Base-by-base conservation (phyloP, 2,797 vertebrate species). In the Betta splendens region DNA sequence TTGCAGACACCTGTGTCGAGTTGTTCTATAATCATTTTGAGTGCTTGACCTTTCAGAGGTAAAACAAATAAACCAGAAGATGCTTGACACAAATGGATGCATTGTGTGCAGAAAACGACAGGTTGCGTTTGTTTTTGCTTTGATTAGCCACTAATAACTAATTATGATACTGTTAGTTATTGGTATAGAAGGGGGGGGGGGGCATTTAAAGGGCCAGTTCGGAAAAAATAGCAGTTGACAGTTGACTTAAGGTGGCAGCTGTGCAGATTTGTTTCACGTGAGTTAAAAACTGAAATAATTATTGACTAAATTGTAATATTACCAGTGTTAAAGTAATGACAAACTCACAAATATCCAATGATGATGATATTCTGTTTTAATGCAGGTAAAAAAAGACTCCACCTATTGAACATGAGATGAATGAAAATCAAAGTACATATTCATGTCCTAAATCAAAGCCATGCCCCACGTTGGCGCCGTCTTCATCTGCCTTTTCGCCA, bases 1-100 rank as follows among this genome's bases (percentile, higher is more conserved):
- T n/a, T n/a, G n/a, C n/a, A 54, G 56, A 70, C 75, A 83, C 75
- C 75, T 81, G 64, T 47, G 50, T 52, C 7, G 31, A 70, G 46
- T 48, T 75, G 28, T 50, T 50, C 39, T 23, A 9, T 61, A 71
- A 69, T 63, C 55, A 38, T 47, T 67, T 43, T 65, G 68, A 83
- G 51, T 45, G 62, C 56, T 45, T 76, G 77, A 77, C 68, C 73
- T 81, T 82, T 76, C 33, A 33, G 11, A 26, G 46, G 58, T 64
- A 16, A 15, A 26, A 29, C 66, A 68, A 64, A 75, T 53, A 70
- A 72, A 67, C 37, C 1, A n/a, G 13, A 20, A 38, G 20, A 51
- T 6, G 10, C 52, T 18, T 50, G 6, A 64, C 43, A 53, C 21
- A 38, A 40, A 64, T 51, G 42, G 48, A 5, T 18, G 23, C 31